Evolutionary conservation across 30 jellyfish, hydroid and myxozoan genomes (phyloP).

Genomic region (Hydractinia echinata): DNA sequence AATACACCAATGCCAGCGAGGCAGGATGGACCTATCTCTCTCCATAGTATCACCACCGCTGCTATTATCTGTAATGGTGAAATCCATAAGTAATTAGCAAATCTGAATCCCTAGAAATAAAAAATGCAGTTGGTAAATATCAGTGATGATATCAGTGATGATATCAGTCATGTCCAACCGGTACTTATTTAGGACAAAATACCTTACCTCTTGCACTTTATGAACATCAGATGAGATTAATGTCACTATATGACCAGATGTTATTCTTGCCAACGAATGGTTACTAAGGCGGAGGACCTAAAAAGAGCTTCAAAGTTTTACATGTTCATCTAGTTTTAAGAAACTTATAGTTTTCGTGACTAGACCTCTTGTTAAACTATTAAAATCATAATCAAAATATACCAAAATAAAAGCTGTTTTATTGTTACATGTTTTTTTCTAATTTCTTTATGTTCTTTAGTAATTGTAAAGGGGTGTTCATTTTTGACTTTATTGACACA

Average conservation of each 20-base stretch:
- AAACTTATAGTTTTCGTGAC: too few species aligned
- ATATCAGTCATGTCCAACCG: neutral
- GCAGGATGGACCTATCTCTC: constrained; percentile 63
- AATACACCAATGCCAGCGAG: constrained; percentile 79
- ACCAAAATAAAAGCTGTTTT: too few species aligned
- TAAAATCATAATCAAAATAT: too few species aligned
- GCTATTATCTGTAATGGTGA: constrained; percentile 58
- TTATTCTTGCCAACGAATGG: constrained; percentile 41
- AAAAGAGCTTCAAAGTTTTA: neutral
- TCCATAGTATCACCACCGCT: constrained; percentile 50
- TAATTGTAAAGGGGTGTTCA: too few species aligned
- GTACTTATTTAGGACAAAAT: neutral
- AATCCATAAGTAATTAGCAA: constrained; percentile 62
- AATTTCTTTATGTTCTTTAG: too few species aligned
- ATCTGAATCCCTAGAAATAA: constrained; percentile 51
- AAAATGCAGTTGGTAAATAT: neutral
- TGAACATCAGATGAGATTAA: constrained; percentile 73
- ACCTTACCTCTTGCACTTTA: constrained; percentile 52
- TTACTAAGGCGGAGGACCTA: constrained; percentile 56
- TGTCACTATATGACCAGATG: constrained; percentile 74
- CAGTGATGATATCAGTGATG: neutral
- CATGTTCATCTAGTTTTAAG: neutral
- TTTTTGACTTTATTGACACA: too few species aligned
- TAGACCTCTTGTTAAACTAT: too few species aligned
- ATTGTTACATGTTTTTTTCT: too few species aligned